Base-by-base conservation (phyloP, 2,797 vertebrate genomes). In the Myotis vivesi region DNA sequence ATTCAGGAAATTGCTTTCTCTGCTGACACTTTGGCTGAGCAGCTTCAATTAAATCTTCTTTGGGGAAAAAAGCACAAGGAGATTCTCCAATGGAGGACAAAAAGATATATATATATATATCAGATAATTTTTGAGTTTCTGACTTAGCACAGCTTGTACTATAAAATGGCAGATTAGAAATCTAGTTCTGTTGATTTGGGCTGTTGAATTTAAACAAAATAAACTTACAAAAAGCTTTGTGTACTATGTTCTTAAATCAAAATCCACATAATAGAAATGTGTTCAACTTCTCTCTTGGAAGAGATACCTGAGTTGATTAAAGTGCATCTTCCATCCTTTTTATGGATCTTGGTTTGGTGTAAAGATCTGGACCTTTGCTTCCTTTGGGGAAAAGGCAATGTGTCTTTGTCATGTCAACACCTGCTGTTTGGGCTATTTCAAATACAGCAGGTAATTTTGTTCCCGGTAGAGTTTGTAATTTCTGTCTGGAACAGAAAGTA, bases 401-500 rank as follows among this genome's bases (percentile, higher is more conserved):
- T 76, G 71, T 57, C 94, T 92, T 86, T 85, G 55, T 84, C 62
- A 44, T 90, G 85, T 82, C 77, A 77, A 46, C n/a, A 64, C 44
- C 38, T 89, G 68, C n/a, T 82, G 73, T 53, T 77, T 82, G 91
- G 11, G 36, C 41, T 87, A 49, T 94, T 92, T 87, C 76, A 90
- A 90, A 93, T n/a, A 46, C 8, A 75, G 36, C 49, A 72, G 30
- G 72, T 71, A 71, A 96, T 93, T 82, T 75, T 88, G 25, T 83
- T 89, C 71, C 44, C 19, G 71, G 76, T 12, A 44, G 53, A 76
- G 41, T 68, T 69, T 91, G 28, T 41, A 86, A 81, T 90, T 94
- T 85, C 92, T 92, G 46, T 85, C 79, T 85, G 72, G 49, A 92
- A 95, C n/a, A 82, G 38, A 90, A 96, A 94, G 41, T 81, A 87